Conservation (phyloP, 2,797 vertebrate species). For the Cottoperca gobio region DNA sequence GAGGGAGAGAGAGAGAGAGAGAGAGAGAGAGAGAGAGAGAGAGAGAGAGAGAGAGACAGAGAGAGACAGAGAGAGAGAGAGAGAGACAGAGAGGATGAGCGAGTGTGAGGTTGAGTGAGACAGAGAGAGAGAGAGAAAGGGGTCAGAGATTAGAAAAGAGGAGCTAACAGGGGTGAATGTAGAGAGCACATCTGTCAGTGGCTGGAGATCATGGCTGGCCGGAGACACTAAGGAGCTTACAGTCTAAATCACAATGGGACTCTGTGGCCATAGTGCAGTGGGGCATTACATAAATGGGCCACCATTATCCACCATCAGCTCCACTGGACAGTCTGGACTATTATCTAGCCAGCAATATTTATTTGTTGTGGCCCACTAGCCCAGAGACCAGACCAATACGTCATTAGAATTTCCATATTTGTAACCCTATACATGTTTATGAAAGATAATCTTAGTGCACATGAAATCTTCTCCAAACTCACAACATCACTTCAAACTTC, state of each 20-base stretch:
- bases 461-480: neutral
- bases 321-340: slow-evolving; percentile 43
- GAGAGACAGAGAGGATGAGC: slow-evolving; percentile 3
- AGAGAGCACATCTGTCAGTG: slow-evolving; percentile 80
- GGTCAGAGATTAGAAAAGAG: slow-evolving; percentile 78
- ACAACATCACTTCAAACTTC: slow-evolving; percentile 21
- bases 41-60: slow-evolving; percentile 23
- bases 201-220: slow-evolving; percentile 74
- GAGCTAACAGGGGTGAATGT: slow-evolving; percentile 58
- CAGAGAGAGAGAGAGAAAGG: slow-evolving; percentile 61
- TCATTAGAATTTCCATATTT: neutral
- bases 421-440: neutral
- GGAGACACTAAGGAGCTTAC: slow-evolving; percentile 83
- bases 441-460: neutral
- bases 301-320: slow-evolving; percentile 63
- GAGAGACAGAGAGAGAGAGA: slow-evolving; percentile 59
- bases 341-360: slow-evolving; percentile 23
- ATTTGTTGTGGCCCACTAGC: neutral
- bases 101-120: slow-evolving; percentile 24
- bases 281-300: slow-evolving; percentile 76
- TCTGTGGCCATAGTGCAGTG: slow-evolving; percentile 72
- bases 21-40: slow-evolving; percentile 7
- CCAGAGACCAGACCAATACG: neutral
- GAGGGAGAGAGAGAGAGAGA: slow-evolving; percentile 20
- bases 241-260: slow-evolving; percentile 81